Base-by-base conservation (phyloP, 2,113 vertebrate genomes). In the Pardalotus punctatus region DNA sequence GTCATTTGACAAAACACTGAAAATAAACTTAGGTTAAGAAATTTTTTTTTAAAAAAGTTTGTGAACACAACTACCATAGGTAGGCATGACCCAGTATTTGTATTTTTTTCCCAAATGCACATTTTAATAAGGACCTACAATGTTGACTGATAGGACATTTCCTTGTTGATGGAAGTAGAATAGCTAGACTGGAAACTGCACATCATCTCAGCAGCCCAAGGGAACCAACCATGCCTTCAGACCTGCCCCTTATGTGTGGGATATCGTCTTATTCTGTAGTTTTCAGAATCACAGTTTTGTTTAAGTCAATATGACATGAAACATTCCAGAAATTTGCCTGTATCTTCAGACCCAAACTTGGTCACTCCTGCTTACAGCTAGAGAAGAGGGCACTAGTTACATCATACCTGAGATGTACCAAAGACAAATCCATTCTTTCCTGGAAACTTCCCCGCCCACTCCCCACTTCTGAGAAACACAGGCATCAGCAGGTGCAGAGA, bases 161-260 rank as follows among this genome's bases (percentile, higher is more conserved):
- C 23, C 7, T 50, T 78, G 35, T 51, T 77, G 29, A 54, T 60
- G 8, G 54, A 71, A 71, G 35, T 35, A 74, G 27, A 24, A 51
- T 8, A 89, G 29, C 19, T 64, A 33, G 23, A 33, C 67, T 65
- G 38, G 45, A 73, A 91, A 76, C 42, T 54, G 25, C 16, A 65
- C 12, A 29, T 48, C 53, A 38, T 38, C 31, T 86, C 20, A 36
- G 45, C 36, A 78, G 25, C 9, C 28, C 7, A 27, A 27, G 21
- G 21, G 6, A 53, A n/a, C 6, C 15, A 66, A 27, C 3, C 9
- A 25, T 24, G 48, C 31, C 40, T 65, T 82, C 58, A 80, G 19
- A 72, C 4, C 4, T n/a, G 8, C 17, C 5, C 9, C 14, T 79
- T 47, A 31, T 23, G 48, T 2, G 0, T 53, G 25, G 40, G n/a